Conservation (phyloP, 2,113 vertebrate genomes). For the Peromyscus californicus region DNA sequence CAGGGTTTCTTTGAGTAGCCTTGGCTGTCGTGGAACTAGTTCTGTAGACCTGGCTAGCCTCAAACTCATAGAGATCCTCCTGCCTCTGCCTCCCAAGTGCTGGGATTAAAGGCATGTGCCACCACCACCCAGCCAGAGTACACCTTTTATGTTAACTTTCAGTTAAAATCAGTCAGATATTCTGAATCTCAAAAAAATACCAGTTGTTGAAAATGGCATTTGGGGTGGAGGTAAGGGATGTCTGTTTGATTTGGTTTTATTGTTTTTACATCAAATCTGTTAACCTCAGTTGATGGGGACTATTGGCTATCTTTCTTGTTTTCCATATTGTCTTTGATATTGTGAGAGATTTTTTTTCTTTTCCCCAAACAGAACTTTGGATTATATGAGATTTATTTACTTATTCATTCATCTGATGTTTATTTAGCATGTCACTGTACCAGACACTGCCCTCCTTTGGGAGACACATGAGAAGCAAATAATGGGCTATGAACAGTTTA, state of each 20-base stretch:
- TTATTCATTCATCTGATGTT: conserved; percentile 4
- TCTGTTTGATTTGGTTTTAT: background rate
- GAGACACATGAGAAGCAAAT: background rate
- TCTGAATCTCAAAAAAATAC: conserved; percentile 22
- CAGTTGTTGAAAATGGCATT: background rate
- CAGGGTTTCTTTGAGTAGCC: background rate
- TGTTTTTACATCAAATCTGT: background rate
- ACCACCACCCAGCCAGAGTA: background rate
- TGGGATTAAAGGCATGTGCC: background rate
- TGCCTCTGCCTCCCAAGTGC: background rate
- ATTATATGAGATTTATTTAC: conserved; percentile 17
- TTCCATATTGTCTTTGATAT: background rate
- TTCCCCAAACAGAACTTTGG: background rate
- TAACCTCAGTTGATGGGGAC: background rate
- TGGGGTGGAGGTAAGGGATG: background rate
- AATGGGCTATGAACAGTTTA: background rate
- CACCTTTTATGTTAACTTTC: background rate
- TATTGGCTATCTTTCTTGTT: background rate
- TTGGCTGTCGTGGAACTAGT: background rate
- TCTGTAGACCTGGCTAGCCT: background rate
- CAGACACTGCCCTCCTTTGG: background rate
- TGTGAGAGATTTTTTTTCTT: background rate
- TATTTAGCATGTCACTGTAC: conserved; percentile 14
- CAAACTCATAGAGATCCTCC: background rate
- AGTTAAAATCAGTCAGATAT: conserved; percentile 9